Conservation (phyloP, 2,113 vertebrate genomes). For the Rhabdornis inornatus region DNA sequence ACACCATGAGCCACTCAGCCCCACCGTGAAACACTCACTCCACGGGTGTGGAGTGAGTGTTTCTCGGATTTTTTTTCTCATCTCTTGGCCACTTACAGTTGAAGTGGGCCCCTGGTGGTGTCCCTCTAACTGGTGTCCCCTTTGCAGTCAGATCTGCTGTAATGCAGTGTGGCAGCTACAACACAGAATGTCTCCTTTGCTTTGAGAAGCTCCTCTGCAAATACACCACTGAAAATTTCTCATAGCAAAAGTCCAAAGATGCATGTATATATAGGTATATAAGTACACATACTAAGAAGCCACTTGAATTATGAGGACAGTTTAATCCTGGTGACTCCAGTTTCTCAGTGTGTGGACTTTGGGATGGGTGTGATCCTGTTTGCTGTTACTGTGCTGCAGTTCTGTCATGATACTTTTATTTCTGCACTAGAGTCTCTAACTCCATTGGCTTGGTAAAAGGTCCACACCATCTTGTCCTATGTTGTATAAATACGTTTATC, state of each 20-base stretch:
- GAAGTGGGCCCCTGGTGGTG: not conserved
- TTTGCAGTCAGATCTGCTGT: not conserved
- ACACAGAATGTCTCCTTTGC: not conserved
- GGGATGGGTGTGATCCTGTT: not conserved
- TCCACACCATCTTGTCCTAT: not conserved
- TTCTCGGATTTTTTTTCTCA: not conserved
- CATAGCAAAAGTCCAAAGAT: not conserved
- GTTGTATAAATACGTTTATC: not conserved
- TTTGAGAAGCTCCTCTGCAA: not conserved
- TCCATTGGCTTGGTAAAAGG: not conserved
- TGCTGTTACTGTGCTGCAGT: not conserved
- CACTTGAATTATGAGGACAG: not conserved
- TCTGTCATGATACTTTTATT: not conserved
- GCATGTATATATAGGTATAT: not conserved
- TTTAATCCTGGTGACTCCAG: not conserved
- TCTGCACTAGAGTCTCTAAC: not conserved
- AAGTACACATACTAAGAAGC: not conserved
- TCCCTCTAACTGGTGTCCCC: not conserved
- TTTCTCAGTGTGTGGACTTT: not conserved
- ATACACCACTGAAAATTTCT: not conserved
- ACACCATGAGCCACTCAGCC: not conserved
- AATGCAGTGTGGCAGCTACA: not conserved
- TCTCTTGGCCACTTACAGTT: not conserved
- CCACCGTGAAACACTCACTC: fast-evolving
- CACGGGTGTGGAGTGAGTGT: too few species aligned